Base-by-base conservation (phyloP, 2,888 invertebrate species). In the Cephalotes varians region DNA sequence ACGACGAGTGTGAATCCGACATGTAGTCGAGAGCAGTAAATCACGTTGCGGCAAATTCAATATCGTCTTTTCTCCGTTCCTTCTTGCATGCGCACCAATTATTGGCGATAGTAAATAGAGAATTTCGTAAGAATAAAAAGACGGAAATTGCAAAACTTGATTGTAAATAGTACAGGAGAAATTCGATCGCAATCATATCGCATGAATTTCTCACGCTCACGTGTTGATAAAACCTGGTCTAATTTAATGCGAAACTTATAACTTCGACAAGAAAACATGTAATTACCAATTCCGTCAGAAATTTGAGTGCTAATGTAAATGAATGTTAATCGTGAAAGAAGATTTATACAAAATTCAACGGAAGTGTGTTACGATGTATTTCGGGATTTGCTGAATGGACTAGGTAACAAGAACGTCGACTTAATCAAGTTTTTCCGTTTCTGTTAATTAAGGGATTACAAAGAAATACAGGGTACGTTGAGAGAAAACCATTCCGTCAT, bases 41-140 rank as follows among this genome's bases (percentile, higher is more conserved):
- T 77, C 77, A 44, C 40, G 44, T 77, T 56, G 31, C 56, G 21
- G 77, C 31, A 69, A 69, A 77, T 44, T 56, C 77, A 44, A 77
- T 56, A 77, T 69, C 54, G 69, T 34, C 77, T 69, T 40, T 56
- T 34, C 56, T 44, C 7, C 56, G 40, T 44, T 58, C 18, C 25
- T 67, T 28, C 40, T 47, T 37, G 28, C 47, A 65, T 37, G n/a
- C 49, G 12, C 10, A 12, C 2, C 21, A 4, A n/a, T 65, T 69
- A 77, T 44, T 56, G 77, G 21, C 31, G 10, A 56, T 7, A 28
- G 25, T 12, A 69, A 69, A 69, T 28, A 21, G 18, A 40, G n/a
- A 10, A 15, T 69, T 56, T 69, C 21, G 12, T 12, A 12, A 15
- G 2, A 56, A 25, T 34, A 21, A 76, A 65, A 31, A 37, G 15